phyloP scores from a whole-genome alignment of 2,888 invertebrate species.

The Eristalis intricaria region DNA sequence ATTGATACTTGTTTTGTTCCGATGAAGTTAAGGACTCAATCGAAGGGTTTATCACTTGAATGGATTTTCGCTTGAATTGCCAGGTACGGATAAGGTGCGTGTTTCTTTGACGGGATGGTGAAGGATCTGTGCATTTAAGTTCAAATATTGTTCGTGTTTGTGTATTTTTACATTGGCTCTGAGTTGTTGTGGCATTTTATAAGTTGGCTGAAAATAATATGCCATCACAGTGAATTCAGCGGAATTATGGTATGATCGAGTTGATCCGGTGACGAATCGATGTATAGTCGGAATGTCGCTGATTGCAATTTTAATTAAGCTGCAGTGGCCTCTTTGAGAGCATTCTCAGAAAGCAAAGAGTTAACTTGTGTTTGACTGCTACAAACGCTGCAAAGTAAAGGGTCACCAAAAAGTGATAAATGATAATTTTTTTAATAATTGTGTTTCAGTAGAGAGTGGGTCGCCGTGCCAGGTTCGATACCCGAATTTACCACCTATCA shows the following conservation, averaged over 20 bases:
- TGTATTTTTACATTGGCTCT: neutral
- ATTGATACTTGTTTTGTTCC: slow-evolving; percentile 31
- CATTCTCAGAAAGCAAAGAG: too few species aligned
- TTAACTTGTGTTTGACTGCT: too few species aligned
- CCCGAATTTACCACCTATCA: too few species aligned
- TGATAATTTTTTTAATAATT: too few species aligned
- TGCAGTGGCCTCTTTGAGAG: too few species aligned
- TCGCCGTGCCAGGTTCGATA: too few species aligned
- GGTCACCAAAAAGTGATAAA: too few species aligned
- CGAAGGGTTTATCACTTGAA: neutral
- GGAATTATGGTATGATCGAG: neutral
- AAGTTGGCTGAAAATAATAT: neutral
- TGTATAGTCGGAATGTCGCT: too few species aligned
- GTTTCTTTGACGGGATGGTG: neutral
- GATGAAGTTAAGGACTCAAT: neutral
- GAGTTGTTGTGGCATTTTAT: neutral
- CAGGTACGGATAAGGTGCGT: neutral
- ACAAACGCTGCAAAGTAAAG: too few species aligned
- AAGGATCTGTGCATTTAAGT: neutral
- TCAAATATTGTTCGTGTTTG: neutral
- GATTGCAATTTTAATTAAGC: too few species aligned
- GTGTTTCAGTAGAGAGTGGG: too few species aligned
- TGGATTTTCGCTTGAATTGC: neutral
- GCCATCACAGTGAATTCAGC: neutral
- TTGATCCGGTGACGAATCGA: too few species aligned